Percentiles rank a stretch among this genome's conserved stretches.
Conservation (phyloP, 2,113 vertebrate genomes). For the Antennarius striatus region DNA sequence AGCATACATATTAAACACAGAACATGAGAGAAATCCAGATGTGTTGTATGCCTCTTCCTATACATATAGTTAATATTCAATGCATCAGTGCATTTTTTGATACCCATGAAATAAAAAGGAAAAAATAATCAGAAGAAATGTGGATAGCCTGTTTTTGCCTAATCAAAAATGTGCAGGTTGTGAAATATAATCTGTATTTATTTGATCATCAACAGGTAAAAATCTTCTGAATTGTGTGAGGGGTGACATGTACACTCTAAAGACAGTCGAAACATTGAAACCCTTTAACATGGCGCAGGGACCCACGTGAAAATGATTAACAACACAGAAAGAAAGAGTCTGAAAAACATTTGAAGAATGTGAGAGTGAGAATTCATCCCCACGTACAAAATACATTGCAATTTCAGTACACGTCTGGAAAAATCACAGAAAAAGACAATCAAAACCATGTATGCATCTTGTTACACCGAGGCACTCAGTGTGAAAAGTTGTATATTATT, state of each 20-base stretch:
- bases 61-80: constrained; percentile 78
- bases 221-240: constrained; percentile 37
- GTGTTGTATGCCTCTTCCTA: constrained; percentile 73
- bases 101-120: constrained; percentile 59
- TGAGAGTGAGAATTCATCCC: constrained; percentile 69
- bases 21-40: constrained; percentile 75
- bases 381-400: constrained; percentile 79
- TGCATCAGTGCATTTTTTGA: constrained; percentile 75
- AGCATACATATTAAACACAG: constrained; percentile 71
- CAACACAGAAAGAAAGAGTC: constrained; percentile 59
- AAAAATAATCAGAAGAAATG: constrained; percentile 53
- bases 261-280: constrained; percentile 56
- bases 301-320: constrained; percentile 65
- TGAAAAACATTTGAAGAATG: constrained; percentile 57
- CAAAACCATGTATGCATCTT: constrained; percentile 77
- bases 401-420: constrained; percentile 72
- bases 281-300: constrained; percentile 55
- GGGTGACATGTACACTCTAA: constrained; percentile 48
- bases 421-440: constrained; percentile 71
- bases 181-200: constrained; percentile 54
- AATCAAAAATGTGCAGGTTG: constrained; percentile 51
- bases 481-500: constrained; percentile 80
- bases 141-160: constrained; percentile 59
- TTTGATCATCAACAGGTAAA: constrained; percentile 53
- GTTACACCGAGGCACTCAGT: constrained; percentile 82